phyloP scores from a whole-genome alignment of 1,140 invertebrate genomes.

The Plectus sambesii region DNA sequence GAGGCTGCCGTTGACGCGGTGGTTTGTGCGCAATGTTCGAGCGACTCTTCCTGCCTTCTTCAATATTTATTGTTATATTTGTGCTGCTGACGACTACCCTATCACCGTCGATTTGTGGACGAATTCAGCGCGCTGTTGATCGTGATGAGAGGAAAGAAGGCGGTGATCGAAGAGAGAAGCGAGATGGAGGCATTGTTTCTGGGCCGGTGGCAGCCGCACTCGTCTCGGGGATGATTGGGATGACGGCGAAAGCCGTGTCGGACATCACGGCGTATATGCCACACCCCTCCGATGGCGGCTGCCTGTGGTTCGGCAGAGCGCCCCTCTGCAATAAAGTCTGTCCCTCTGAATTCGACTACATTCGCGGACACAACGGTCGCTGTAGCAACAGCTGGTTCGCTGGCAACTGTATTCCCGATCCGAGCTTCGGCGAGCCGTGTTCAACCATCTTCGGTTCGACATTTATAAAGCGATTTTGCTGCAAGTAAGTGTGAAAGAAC shows the following conservation, averaged over 20 bases:
- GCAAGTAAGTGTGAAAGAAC: conserved; percentile 30
- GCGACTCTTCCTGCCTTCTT: too few species aligned
- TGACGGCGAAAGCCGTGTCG: conserved; percentile 32
- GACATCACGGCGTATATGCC: conserved; percentile 31
- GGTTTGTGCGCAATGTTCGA: too few species aligned
- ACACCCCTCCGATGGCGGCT: conserved; percentile 25
- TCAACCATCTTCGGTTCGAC: conserved; percentile 27
- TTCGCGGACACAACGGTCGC: conserved; percentile 30
- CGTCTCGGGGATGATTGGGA: conserved; percentile 37
- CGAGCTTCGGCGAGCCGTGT: conserved; percentile 34
- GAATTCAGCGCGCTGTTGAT: too few species aligned
- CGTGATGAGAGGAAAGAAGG: too few species aligned
- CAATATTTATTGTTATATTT: too few species aligned
- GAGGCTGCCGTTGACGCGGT: too few species aligned
- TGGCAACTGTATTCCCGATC: conserved; percentile 26
- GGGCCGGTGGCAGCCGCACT: conserved; percentile 31
- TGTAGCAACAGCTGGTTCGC: conserved; percentile 33
- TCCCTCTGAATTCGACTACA: conserved; percentile 34
- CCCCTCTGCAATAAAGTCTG: conserved; percentile 34
- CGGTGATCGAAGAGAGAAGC: too few species aligned
- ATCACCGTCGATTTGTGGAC: too few species aligned
- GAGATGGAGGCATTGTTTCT: conserved; percentile 28
- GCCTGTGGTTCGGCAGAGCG: conserved; percentile 37
- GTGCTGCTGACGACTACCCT: too few species aligned
- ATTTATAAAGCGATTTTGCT: conserved; percentile 36